Evolutionary conservation across 2,888 invertebrate species (phyloP).

Genomic region (Dynastes grantii): DNA sequence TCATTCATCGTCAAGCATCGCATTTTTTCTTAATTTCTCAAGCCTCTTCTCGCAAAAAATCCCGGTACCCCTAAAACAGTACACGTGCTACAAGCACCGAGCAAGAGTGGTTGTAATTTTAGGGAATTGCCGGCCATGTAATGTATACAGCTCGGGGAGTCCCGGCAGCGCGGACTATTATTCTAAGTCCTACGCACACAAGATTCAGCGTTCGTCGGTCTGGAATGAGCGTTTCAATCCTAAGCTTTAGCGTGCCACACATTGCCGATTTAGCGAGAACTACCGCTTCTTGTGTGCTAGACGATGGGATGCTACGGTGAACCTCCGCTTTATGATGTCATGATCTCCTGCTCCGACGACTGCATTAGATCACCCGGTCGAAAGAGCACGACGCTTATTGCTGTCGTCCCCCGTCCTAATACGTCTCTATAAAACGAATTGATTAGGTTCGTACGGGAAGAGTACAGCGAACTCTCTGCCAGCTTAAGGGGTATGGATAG

Average conservation of each 20-base stretch:
- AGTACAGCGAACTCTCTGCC: background rate
- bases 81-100: background rate
- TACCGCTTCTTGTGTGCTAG: background rate
- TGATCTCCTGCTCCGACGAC: background rate
- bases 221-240: background rate
- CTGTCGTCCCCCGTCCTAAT: background rate
- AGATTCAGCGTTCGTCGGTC: background rate
- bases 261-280: background rate
- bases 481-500: background rate
- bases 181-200: constrained; percentile 29
- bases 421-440: background rate
- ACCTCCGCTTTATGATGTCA: constrained; percentile 7
- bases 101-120: constrained; percentile 2
- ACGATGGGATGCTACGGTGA: background rate
- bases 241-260: background rate
- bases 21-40: too few species aligned
- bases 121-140: constrained; percentile 1
- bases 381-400: background rate
- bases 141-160: constrained; percentile 12
- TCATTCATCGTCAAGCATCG: background rate
- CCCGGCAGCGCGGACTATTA: background rate
- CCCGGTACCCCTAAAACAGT: background rate
- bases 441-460: background rate
- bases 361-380: background rate
- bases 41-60: background rate